A percentile compares a stretch with the other conserved stretches of the same genome.
These are phyloP conservation scores for Tamandua tetradactyla DNA, from an alignment of 2,797 vertebrate species.

Conservation along the genomic window DNA sequence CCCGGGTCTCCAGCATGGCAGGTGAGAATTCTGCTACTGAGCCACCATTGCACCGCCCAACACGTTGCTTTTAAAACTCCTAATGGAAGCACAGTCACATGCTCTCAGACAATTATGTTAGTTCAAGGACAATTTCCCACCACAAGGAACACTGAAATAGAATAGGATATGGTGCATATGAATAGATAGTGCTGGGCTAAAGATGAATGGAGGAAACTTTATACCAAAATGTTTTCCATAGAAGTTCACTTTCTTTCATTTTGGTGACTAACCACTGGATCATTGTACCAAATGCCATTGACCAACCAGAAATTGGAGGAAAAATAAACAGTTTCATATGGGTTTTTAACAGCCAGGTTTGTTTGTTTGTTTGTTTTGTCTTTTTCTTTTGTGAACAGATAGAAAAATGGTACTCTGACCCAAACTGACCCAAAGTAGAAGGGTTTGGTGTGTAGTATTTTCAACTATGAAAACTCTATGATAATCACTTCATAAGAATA, in stretches of 20 bases:
- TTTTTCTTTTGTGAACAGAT: not conserved
- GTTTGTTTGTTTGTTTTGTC: not conserved
- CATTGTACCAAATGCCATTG: constrained; percentile 55
- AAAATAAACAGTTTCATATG: constrained; percentile 41
- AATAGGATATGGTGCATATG: constrained; percentile 63
- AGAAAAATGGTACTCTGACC: not conserved
- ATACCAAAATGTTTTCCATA: constrained; percentile 60
- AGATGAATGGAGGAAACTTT: constrained; percentile 66
- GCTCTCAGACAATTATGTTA: not conserved
- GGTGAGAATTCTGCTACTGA: too few species aligned
- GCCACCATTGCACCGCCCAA: too few species aligned
- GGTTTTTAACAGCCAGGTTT: constrained; percentile 7
- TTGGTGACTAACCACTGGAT: constrained; percentile 57
- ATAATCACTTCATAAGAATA: constrained; percentile 10
- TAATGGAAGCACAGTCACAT: not conserved
- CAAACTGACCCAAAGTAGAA: constrained; percentile 12
- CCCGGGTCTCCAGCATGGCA: too few species aligned
- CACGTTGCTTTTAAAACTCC: not conserved
- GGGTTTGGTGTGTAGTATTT: not conserved
- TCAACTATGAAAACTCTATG: constrained; percentile 24
- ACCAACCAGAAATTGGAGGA: constrained; percentile 60
- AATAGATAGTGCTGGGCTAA: constrained; percentile 53
- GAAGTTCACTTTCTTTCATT: constrained; percentile 72
- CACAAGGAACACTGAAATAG: constrained; percentile 42
- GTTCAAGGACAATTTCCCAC: constrained; percentile 58